These are phyloP conservation scores for Acridotheres tristis DNA, from an alignment of 2,797 vertebrate genomes.

Conservation along the genomic window DNA sequence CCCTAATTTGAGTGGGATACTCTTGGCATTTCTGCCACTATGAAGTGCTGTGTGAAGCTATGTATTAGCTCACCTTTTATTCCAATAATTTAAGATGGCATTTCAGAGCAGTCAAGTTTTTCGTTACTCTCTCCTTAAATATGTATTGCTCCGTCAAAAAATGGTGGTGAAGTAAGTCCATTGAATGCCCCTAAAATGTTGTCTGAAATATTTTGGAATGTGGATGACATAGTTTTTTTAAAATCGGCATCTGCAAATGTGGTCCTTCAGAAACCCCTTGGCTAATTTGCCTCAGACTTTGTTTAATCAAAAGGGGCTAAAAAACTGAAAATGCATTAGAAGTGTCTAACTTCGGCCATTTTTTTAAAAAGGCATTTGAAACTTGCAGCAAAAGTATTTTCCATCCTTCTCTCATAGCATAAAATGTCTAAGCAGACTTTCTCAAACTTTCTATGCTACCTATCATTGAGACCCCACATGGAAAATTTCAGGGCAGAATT, in stretches of 20 bases:
- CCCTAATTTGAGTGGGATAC: conserved; percentile 25
- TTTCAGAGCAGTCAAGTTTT: background rate
- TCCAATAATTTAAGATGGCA: background rate
- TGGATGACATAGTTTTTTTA: background rate
- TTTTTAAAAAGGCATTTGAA: background rate
- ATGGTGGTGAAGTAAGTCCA: background rate
- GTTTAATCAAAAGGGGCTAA: background rate
- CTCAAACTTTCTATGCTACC: background rate
- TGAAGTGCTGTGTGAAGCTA: background rate
- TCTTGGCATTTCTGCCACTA: conserved; percentile 51
- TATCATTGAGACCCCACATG: background rate
- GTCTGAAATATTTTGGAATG: background rate
- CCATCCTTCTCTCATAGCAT: background rate
- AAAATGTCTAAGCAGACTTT: background rate
- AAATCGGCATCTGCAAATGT: background rate
- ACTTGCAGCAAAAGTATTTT: background rate
- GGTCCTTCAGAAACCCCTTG: background rate
- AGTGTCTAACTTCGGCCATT: background rate
- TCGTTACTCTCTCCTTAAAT: background rate
- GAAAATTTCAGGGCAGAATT: background rate
- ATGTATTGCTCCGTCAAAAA: background rate
- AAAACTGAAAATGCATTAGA: background rate
- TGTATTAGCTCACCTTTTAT: conserved; percentile 1
- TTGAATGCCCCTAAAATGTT: background rate
- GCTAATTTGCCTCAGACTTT: background rate